Conservation (phyloP, 2,888 invertebrate species). For the Caenorhabditis auriculariae region DNA sequence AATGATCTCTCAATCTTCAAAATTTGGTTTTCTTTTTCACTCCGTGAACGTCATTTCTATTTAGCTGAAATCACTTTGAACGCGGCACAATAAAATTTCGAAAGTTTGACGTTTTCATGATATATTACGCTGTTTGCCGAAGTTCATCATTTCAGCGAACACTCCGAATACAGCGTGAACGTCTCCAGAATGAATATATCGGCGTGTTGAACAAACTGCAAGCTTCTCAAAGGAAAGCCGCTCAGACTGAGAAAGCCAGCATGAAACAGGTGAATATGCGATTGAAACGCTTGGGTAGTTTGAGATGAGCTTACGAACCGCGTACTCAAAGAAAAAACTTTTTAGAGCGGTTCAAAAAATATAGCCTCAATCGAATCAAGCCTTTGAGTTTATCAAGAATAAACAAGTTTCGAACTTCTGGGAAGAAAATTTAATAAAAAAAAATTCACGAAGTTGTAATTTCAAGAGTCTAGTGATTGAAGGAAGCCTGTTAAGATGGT, state of each 20-base stretch:
- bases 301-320: no score
- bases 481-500: no score
- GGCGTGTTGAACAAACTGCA: slow-evolving; percentile 54
- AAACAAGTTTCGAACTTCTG: no score
- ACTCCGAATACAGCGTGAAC: slow-evolving; percentile 49
- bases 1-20: no score
- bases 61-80: neutral
- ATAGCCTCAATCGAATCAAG: no score
- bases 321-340: no score
- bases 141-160: slow-evolving; percentile 38
- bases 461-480: no score
- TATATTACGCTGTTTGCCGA: neutral
- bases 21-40: neutral
- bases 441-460: no score
- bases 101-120: neutral
- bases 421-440: no score
- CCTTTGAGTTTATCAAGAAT: no score
- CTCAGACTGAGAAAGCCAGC: slow-evolving; percentile 37
- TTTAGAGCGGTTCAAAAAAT: no score
- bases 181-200: slow-evolving; percentile 58
- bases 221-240: slow-evolving; percentile 47
- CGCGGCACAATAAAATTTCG: neutral
- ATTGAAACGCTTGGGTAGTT: neutral
- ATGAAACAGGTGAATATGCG: slow-evolving; percentile 28
- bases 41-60: neutral